Evolutionary conservation across 2,888 invertebrate genomes (phyloP), one percentile per base, ranked within the genome.

Genomic region (Hoplodrina blanda): DNA sequence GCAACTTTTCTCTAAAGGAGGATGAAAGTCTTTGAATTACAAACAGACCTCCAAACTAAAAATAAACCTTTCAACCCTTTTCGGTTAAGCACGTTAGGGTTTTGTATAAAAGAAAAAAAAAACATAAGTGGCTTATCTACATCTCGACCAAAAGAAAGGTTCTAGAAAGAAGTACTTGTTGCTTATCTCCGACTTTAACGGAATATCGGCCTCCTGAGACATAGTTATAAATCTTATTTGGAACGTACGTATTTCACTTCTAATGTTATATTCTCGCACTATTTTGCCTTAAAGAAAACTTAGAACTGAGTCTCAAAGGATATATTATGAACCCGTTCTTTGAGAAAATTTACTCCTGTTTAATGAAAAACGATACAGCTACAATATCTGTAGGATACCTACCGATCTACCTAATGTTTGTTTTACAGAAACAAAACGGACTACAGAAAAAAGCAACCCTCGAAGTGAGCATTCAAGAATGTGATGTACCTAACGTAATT

Each of bases 221-320:
- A 70, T 41, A 65, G 54, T 69, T 75, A 63, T 73, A 80, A 80
- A 81, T 69, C 69, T 72, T 69, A 50, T 80, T 80, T 80, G 80
- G 80, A 80, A 71, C 63, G 61, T 71, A 44, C 56, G 17, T n/a
- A n/a, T 62, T 71, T 63, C 46, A 70, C 55, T 65, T 65, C 30
- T 56, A 15, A 56, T 3, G 13, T 5, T 52, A 17, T 17, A 37
- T n/a, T 20, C 46, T 33, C 19, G 33, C n/a, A 55, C 50, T 63
- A 54, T 41, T 77, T 66, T 62, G 3, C 30, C 20, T 44, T 11
- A 57, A 33, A 67, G 44, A 19, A 60, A 68, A 60, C 53, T 44
- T 19, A 52, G 56, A 19, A 17, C 30, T 17, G n/a, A 25, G n/a
- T 53, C 55, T 52, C 46, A 46, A 64, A 25, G 49, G 63, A 81